A percentile compares a stretch with the other conserved stretches of the same genome.
Evolutionary conservation across 2,888 invertebrate genomes (phyloP).

Genomic region (Oconnorella tubifera): DNA sequence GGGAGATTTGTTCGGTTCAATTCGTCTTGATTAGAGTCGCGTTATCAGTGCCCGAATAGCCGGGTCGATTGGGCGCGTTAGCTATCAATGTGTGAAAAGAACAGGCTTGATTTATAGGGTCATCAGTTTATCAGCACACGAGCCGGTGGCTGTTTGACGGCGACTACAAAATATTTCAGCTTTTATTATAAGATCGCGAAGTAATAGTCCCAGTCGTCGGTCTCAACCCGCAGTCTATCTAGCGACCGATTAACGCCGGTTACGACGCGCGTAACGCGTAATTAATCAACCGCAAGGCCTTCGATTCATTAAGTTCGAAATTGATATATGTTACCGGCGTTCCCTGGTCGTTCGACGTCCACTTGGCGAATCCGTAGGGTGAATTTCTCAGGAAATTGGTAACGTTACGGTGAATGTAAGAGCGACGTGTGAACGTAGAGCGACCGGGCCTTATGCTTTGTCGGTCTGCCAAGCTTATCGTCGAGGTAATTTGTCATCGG

Average conservation of each 20-base stretch:
- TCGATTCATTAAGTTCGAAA: slow-evolving; percentile 15
- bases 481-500: slow-evolving; percentile 15
- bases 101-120: slow-evolving; percentile 27
- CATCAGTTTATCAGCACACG: slow-evolving; percentile 27
- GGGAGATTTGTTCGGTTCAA: neutral
- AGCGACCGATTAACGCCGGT: slow-evolving; percentile 4
- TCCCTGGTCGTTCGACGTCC: neutral
- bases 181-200: slow-evolving; percentile 19
- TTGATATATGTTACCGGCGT: slow-evolving; percentile 13
- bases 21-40: neutral
- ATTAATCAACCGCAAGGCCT: slow-evolving; percentile 10
- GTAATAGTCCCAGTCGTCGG: too few relatives aligned
- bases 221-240: too few relatives aligned
- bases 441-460: slow-evolving; percentile 8
- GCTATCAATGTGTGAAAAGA: slow-evolving; percentile 28
- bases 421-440: neutral
- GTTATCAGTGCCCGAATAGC: slow-evolving; percentile 13
- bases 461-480: slow-evolving; percentile 15
- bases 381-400: slow-evolving; percentile 16
- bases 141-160: slow-evolving; percentile 11
- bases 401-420: neutral
- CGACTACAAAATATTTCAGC: slow-evolving; percentile 16
- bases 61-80: slow-evolving; percentile 19
- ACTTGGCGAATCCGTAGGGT: neutral
- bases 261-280: neutral